Base-by-base conservation (phyloP, 2,888 invertebrate species). In the Erpobdella octoculata region DNA sequence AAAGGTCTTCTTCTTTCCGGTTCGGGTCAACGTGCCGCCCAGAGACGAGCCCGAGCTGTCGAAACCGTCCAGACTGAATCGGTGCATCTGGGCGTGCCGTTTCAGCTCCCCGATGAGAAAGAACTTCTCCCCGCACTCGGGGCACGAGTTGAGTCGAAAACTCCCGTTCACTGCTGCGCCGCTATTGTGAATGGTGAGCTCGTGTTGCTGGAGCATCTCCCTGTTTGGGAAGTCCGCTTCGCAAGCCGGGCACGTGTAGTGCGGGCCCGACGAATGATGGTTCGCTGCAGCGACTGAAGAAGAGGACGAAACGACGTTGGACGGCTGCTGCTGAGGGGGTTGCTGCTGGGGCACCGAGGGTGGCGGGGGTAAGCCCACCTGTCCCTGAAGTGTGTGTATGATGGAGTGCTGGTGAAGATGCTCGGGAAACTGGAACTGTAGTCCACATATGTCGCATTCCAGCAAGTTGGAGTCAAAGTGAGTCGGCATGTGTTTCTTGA, bases 1-100 rank as follows among this genome's bases (percentile, higher is more conserved):
- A 37, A 71, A 73, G 2, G 71, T 67, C 61, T 73, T 74, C 31
- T 46, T 46, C 48, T 69, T 69, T 12, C 69, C 69, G 18, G 69
- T 53, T 18, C 69, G 53, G 6, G 69, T 69, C 53, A 69, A 33
- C 35, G 53, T 69, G 53, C 48, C n/a, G 18, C 48, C 48, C n/a
- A 69, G 35, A 25, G 69, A 33, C 18, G 46, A 58, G 28, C 69
- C 69, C n/a, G 62, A 33, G 62, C 62, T 62, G 37, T 69, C 69
- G 36, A 69, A 69, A n/a, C 69, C 69, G 33, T 69, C 69, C 18
- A 69, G 58, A 31, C 35, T 69, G 12, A 69, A 18, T 25, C 69
- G 53, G 48, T 69, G 69, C 69, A 69, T 69, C n/a, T 69, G 69
- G 18, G 69, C 69, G 48, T 69, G 69, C 31, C 69, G 48, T 33